Evolutionary conservation across 2,113 vertebrate genomes (phyloP), one percentile per base, ranked within the genome.

Genomic region (Semicossyphus pulcher): DNA sequence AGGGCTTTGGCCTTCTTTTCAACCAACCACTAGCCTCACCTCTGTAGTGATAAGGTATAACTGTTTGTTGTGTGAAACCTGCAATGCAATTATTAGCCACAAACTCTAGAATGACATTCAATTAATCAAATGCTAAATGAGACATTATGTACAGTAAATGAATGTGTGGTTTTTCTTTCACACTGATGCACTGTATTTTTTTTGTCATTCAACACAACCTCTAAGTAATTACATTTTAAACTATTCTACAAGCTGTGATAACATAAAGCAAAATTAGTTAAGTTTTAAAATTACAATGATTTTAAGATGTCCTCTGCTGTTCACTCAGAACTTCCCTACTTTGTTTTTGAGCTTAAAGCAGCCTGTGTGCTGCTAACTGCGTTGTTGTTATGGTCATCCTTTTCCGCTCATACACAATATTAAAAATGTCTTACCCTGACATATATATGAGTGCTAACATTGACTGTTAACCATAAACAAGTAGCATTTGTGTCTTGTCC

Each of bases 1-100:
- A 59, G n/a, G 69, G 76, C 41, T 56, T 23, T 39, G 44, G n/a
- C 82, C 49, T 74, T 32, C 12, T 69, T 70, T 67, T 54, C 62
- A 70, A 80, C 54, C 72, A 89, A 87, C 88, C 81, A 86, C 74
- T 83, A 83, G 61, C 68, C 78, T 86, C 78, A 70, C 49, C 1
- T 80, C 44, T 69, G 49, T 77, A 52, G 63, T 37, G 66, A 62
- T 60, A 71, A 64, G 32, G 20, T 68, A 29, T 51, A 78, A 74
- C 54, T 69, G 63, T 86, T 76, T 61, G 54, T 61, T 66, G 67
- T 76, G 76, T 83, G 62, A 62, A 80, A 78, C 64, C 48, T 77
- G 52, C 76, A 77, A 80, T 76, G 67, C 61, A 78, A 48, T 71
- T 72, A 72, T 66, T 86, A 12, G 71, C 42, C 65, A 83, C 61